These are phyloP conservation scores for Electrophaes corylata DNA, from an alignment of 2,888 invertebrate species.

Conservation along the genomic window DNA sequence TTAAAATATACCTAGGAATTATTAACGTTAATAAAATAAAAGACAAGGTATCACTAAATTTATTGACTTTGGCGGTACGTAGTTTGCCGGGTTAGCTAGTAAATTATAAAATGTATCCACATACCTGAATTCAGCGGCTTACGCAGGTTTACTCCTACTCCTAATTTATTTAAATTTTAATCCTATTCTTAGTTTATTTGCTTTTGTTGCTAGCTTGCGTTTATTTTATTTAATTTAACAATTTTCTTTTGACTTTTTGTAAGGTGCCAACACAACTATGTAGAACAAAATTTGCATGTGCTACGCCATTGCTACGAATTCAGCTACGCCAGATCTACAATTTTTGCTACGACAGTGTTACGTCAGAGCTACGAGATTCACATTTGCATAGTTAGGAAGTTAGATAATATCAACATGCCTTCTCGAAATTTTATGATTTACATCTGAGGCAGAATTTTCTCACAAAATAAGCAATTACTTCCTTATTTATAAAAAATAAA, in stretches of 20 bases:
- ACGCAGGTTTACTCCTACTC: too few species aligned
- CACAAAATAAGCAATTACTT: conserved; percentile 6
- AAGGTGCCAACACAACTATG: neutral
- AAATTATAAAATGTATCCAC: too few species aligned
- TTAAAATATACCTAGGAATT: too few species aligned
- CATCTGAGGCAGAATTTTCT: neutral
- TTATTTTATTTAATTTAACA: neutral
- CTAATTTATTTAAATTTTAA: too few species aligned
- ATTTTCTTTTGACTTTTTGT: neutral
- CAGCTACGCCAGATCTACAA: neutral
- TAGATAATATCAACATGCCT: too few species aligned
- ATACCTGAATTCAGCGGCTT: too few species aligned
- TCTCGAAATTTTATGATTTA: neutral
- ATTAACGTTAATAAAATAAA: too few species aligned
- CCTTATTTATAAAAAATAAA: conserved; percentile 13
- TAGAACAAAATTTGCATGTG: neutral
- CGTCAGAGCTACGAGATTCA: neutral
- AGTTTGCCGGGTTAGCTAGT: too few species aligned
- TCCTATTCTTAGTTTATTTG: neutral
- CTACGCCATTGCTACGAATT: neutral
- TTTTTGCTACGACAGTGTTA: conserved; percentile 1
- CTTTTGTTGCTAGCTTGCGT: neutral
- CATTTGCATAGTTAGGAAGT: neutral
- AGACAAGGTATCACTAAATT: too few species aligned
- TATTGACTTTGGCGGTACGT: too few species aligned